phyloP scores from a whole-genome alignment of 2,113 vertebrate species.

The Alethe diademata region DNA sequence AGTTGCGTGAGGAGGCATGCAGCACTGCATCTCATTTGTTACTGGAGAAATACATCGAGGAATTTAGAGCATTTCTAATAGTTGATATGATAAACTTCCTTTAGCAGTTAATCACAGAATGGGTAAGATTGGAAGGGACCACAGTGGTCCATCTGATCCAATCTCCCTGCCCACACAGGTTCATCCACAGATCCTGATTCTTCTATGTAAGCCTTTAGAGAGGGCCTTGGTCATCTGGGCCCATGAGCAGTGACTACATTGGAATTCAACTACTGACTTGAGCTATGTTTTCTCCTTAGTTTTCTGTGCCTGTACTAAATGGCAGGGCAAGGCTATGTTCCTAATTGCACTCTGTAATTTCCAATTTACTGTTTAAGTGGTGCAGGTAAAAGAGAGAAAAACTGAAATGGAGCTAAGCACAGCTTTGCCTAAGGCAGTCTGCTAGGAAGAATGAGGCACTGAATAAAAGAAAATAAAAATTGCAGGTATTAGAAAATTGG shows the following conservation, averaged over 20 bases:
- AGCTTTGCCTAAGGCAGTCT: background rate
- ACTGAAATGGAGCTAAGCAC: background rate
- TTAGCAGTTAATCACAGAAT: background rate
- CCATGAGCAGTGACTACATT: background rate
- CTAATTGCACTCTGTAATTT: slow-evolving; percentile 1
- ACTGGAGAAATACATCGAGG: background rate
- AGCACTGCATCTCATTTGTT: background rate
- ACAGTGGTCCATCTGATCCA: background rate
- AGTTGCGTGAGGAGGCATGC: background rate
- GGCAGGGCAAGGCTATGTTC: background rate
- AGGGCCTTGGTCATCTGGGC: background rate
- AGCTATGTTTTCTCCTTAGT: background rate
- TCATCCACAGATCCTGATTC: background rate
- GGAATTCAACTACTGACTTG: background rate
- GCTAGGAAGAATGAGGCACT: background rate
- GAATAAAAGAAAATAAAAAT: slow-evolving; percentile 30
- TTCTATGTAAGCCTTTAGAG: background rate
- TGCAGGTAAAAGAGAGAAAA: background rate
- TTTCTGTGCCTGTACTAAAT: background rate
- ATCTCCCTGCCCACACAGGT: background rate
- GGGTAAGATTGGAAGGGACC: background rate
- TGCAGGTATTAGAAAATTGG: slow-evolving; percentile 9
- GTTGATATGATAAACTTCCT: background rate
- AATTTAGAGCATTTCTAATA: background rate
- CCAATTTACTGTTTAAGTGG: background rate